Evolutionary conservation across 1,140 invertebrate genomes (phyloP).

Genomic region (Camponotus floridanus): DNA sequence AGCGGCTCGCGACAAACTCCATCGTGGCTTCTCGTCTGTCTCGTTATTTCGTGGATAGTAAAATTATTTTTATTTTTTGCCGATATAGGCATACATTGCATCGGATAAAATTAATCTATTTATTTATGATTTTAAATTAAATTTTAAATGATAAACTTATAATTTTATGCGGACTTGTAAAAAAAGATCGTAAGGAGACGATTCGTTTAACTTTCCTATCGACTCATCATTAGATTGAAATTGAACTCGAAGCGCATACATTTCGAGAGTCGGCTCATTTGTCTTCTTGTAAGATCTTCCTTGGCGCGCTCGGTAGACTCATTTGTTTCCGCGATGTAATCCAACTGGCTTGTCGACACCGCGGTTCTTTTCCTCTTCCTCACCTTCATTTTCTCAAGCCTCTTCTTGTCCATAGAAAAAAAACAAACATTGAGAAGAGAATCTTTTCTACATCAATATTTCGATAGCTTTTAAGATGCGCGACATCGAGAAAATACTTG

Average conservation of each 20-base stretch:
- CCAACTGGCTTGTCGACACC: conserved; percentile 75
- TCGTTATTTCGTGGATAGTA: conserved; percentile 12
- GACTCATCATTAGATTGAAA: conserved; percentile 28
- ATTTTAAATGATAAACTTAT: too few relatives aligned
- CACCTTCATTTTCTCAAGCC: neutral
- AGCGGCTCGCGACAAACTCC: conserved; percentile 85
- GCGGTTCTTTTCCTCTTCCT: conserved; percentile 69
- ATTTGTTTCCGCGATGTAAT: conserved; percentile 80
- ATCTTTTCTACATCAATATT: neutral
- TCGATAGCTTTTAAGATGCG: neutral
- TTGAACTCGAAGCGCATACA: conserved; percentile 49
- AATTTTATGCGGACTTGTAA: too few relatives aligned
- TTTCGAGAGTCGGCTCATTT: conserved; percentile 54
- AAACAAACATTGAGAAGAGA: neutral
- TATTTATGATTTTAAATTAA: neutral
- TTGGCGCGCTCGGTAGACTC: conserved; percentile 62
- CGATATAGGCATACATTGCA: neutral
- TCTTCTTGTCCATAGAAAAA: neutral
- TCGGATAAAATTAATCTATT: neutral
- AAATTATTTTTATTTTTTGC: conserved; percentile 30
- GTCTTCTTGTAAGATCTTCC: conserved; percentile 56
- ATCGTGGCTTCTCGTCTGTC: conserved; percentile 44
- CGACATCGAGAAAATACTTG: neutral
- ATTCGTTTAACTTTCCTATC: conserved; percentile 7
- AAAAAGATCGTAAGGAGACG: neutral